Base-by-base conservation (phyloP, 2,797 vertebrate genomes). In the Telmatherina bonti region DNA sequence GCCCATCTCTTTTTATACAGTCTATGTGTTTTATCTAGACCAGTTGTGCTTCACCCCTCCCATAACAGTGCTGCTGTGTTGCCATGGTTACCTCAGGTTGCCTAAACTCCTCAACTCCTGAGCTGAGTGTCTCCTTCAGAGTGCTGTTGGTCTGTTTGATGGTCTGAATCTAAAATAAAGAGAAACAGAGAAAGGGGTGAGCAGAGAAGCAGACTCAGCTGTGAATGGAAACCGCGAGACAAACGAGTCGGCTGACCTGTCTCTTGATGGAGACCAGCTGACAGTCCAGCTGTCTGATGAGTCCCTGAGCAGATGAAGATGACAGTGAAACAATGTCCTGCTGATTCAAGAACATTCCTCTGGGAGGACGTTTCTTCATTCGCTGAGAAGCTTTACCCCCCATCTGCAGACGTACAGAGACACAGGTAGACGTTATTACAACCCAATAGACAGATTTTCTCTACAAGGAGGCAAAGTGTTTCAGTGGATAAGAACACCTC, bases 321-420 rank as follows among this genome's bases (percentile, higher is more conserved):
- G 97, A 97, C 75, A 99, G 94, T 0, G 97, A 96, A 1, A 95
- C 92, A 12, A 98, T 96, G 0, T 98, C 97, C 70, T 96, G 94
- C 62, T 97, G 95, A 54, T 92, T 96, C 36, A 99, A 92, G 64
- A 97, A 97, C 97, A 99, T 99, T 70, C 97, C 97, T 88, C 96
- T 96, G 0, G 97, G 97, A 60, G 97, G 97, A 88, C 97, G 97
- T 88, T 97, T 96, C 90, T 98, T 99, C 0, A 96, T 93, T 75
- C 97, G 91, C 79, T 98, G 97, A 72, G 96, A 85, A 0, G 80
- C 81, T 69, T 86, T 87, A 31, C 84, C 83, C 26, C 90, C 86
- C 5, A 72, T 63, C 88, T 90, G 59, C n/a, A 65, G 54, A 27
- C 27, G 11, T 16, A 68, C 16, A 57, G 15, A 63, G 30, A 73